Evolutionary conservation across 2,797 vertebrate species (phyloP), one percentile per base, ranked within the genome.

Genomic region (Sciaenops ocellatus): DNA sequence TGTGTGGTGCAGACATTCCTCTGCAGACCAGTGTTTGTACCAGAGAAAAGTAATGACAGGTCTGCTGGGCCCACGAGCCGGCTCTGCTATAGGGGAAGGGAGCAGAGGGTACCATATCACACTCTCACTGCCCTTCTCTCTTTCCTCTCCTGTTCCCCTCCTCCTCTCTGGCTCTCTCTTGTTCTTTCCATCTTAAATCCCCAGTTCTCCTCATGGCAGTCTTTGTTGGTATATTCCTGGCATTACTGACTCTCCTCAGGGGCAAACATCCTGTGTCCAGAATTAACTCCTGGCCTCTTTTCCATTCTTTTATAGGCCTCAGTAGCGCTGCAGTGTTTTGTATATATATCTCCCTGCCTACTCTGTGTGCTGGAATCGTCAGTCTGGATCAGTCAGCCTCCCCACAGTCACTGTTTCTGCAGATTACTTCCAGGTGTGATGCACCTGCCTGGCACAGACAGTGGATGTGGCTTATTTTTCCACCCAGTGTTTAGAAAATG

Each of bases 1-100:
- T 57, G 41, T 84, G 79, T 80, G 83, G 80, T 82, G 68, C 78
- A 92, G 90, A 90, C 81, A 84, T 89, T 91, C 81, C 74, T 77
- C 80, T 69, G 64, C 18, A 81, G 65, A 84, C 76, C 82, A 79
- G 80, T 76, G 78, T 78, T 87, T 73, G 67, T 78, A 78, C 80
- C 55, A 75, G 57, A 24, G 71, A 71, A 80, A 74, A 72, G 76
- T 89, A 92, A 90, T 88, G 78, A 92, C 73, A 85, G 89, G 80
- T 64, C 76, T 74, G 61, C 56, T 26, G 44, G 15, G 67, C 51
- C 75, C 42, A 54, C 2, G n/a, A 57, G 78, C 59, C 74, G 44
- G 41, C 46, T 63, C 64, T 77, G 41, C 30, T 51, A 10, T 9
- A 56, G 41, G 38, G 41, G 34, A 48, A 71, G 17, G 46, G 46